A percentile compares a stretch with the other conserved stretches of the same genome.
phyloP scores from a whole-genome alignment of 2,888 invertebrate genomes.

The Tetheella fluctuosa region DNA sequence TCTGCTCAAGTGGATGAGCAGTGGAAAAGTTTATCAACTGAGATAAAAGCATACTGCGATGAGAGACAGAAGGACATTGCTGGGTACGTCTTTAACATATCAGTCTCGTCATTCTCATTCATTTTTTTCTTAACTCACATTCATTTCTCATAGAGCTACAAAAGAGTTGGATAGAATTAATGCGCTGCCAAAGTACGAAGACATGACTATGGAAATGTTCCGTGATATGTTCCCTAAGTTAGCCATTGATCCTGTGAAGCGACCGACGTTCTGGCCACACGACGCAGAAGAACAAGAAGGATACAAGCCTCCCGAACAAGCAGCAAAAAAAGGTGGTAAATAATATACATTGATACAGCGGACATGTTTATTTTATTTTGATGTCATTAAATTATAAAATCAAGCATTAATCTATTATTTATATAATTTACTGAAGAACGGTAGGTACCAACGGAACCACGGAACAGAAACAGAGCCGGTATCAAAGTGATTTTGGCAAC shows the following conservation, averaged over 20 bases:
- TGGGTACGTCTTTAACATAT: conserved; percentile 39
- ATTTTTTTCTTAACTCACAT: not conserved
- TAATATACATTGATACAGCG: not conserved
- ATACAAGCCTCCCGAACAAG: conserved; percentile 44
- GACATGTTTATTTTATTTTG: not conserved
- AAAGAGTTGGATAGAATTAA: conserved; percentile 57
- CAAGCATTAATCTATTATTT: not conserved
- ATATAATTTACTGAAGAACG: not conserved
- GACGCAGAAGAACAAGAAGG: conserved; percentile 64
- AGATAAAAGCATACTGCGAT: conserved; percentile 56
- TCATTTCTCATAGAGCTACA: conserved; percentile 42
- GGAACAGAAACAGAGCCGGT: not conserved
- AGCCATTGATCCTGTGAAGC: conserved; percentile 60
- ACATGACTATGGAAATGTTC: conserved; percentile 70
- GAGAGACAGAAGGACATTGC: conserved; percentile 55
- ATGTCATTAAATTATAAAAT: not conserved
- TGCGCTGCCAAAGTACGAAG: conserved; percentile 63
- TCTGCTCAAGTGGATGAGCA: conserved; percentile 62
- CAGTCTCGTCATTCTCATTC: not conserved
- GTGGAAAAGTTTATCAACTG: conserved; percentile 56
- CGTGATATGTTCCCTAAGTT: conserved; percentile 54
- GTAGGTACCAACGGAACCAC: too few species aligned
- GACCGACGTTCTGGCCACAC: conserved; percentile 74
- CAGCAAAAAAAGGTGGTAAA: conserved; percentile 26
- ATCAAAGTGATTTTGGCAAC: not conserved